Evolutionary conservation across 2,888 invertebrate genomes (phyloP).

Genomic region (Apotomis capreana): DNA sequence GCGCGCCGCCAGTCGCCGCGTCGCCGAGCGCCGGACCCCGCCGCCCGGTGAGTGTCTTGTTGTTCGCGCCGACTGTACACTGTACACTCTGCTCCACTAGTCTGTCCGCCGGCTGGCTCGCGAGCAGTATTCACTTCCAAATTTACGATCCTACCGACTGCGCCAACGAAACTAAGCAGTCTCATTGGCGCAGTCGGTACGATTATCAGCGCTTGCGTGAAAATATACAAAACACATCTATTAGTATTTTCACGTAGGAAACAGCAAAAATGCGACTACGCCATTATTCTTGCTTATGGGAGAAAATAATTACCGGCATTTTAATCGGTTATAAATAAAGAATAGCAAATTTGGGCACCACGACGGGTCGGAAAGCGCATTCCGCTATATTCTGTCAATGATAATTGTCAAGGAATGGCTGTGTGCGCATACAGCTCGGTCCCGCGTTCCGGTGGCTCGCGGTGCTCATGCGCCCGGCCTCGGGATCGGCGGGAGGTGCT

Average conservation of each 20-base stretch:
- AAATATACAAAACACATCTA: background rate
- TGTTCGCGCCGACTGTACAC: background rate
- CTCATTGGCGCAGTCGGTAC: background rate
- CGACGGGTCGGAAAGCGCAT: background rate
- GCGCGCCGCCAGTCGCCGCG: conserved; percentile 50
- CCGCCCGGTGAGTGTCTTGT: conserved; percentile 14
- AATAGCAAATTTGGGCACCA: background rate
- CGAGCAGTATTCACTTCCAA: too few species aligned
- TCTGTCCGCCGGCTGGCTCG: too few species aligned
- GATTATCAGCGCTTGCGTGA: background rate
- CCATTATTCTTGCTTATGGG: too few species aligned
- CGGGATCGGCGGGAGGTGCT: background rate
- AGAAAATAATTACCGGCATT: too few species aligned
- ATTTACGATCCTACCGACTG: too few species aligned
- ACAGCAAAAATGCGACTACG: too few species aligned
- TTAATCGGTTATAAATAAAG: background rate
- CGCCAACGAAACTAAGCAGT: too few species aligned
- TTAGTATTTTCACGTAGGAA: too few species aligned
- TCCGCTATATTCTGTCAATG: background rate
- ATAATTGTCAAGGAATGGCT: background rate
- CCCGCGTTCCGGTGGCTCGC: too few species aligned
- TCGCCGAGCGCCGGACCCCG: conserved; percentile 18
- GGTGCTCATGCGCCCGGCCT: too few species aligned
- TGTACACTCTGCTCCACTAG: too few species aligned
- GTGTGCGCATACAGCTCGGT: too few species aligned